Conservation (phyloP, 2,888 invertebrate species). For the Melanargia galathea region DNA sequence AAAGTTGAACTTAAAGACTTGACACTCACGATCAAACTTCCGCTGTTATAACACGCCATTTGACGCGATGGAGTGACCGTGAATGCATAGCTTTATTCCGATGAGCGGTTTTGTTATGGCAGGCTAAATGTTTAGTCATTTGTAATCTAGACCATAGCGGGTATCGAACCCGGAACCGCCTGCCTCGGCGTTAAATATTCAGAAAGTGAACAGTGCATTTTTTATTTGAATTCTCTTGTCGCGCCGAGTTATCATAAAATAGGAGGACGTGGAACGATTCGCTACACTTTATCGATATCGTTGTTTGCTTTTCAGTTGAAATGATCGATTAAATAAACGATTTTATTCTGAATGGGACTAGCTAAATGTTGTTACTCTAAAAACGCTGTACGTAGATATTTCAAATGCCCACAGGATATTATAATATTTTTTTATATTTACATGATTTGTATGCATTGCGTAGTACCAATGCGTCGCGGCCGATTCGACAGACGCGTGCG, state of each 20-base stretch:
- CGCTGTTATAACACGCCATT: too few relatives aligned
- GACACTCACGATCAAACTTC: too few relatives aligned
- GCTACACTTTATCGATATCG: constrained; percentile 20
- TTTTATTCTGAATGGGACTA: constrained; percentile 6
- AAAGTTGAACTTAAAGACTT: too few relatives aligned
- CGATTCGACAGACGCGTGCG: too few relatives aligned
- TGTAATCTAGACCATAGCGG: constrained; percentile 42
- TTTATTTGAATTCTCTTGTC: constrained; percentile 41
- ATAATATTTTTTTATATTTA: too few relatives aligned
- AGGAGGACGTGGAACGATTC: constrained; percentile 37
- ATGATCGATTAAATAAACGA: not conserved
- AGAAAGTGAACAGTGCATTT: constrained; percentile 42
- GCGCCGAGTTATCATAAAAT: constrained; percentile 41
- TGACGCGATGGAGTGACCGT: too few relatives aligned
- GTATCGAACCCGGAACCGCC: constrained; percentile 46
- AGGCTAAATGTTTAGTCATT: constrained; percentile 33
- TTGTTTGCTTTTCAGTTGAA: constrained; percentile 13
- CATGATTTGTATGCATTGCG: too few relatives aligned
- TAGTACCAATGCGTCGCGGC: too few relatives aligned
- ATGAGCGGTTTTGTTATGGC: constrained; percentile 33
- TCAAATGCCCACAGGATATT: too few relatives aligned
- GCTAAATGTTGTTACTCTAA: too few relatives aligned
- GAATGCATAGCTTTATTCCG: constrained; percentile 30
- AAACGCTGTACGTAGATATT: too few relatives aligned
- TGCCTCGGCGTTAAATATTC: constrained; percentile 41